phyloP scores from a whole-genome alignment of 2,888 invertebrate genomes.

The Hedya salicella region DNA sequence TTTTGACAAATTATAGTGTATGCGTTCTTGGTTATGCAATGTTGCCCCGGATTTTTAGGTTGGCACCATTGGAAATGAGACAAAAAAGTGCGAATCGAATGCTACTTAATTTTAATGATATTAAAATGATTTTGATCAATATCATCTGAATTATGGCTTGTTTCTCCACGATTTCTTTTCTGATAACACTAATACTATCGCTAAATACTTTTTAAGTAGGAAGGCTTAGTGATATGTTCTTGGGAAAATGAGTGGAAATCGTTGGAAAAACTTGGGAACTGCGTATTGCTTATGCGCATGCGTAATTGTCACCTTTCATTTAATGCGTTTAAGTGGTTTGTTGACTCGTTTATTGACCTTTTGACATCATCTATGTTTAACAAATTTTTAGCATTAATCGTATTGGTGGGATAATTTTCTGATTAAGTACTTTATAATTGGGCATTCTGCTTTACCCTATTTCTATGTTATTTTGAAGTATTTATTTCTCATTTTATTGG shows the following conservation, averaged over 20 bases:
- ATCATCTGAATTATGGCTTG: conserved; percentile 51
- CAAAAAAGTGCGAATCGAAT: conserved; percentile 29
- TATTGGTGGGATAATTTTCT: too few relatives aligned
- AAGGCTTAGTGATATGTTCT: conserved; percentile 55
- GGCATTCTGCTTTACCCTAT: too few relatives aligned
- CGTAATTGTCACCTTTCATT: conserved; percentile 64
- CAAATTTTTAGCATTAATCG: too few relatives aligned
- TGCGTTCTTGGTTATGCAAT: conserved; percentile 47
- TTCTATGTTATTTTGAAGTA: too few relatives aligned
- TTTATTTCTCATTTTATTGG: too few relatives aligned
- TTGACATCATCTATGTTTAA: background rate
- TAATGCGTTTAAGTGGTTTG: conserved; percentile 58
- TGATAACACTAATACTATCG: conserved; percentile 41
- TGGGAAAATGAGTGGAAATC: conserved; percentile 62
- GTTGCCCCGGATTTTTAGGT: conserved; percentile 46
- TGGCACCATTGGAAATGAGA: conserved; percentile 26
- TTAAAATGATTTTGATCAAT: conserved; percentile 21
- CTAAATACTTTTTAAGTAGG: conserved; percentile 51
- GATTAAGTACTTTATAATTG: too few relatives aligned
- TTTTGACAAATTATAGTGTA: conserved; percentile 49
- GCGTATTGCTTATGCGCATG: conserved; percentile 55
- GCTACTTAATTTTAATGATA: conserved; percentile 25
- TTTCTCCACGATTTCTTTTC: conserved; percentile 52
- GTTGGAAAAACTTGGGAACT: conserved; percentile 62
- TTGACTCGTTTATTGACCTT: conserved; percentile 49